Percentiles rank a stretch among this genome's conserved stretches.
Evolutionary conservation across 2,113 vertebrate species (phyloP).

Genomic region (Tonatia bakeri): DNA sequence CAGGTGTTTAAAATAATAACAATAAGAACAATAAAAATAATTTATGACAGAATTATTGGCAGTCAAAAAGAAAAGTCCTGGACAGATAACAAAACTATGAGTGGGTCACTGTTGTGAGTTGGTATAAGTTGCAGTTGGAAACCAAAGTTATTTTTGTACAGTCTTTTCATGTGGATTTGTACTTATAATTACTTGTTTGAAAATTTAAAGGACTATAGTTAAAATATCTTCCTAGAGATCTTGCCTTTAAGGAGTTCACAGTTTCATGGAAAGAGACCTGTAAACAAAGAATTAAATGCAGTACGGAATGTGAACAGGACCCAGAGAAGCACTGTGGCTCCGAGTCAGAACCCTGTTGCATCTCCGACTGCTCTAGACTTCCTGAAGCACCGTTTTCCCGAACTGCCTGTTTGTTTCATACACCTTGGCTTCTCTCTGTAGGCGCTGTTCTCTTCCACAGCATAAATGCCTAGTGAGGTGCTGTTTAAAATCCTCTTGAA

Average conservation of each 20-base stretch:
- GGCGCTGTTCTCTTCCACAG: background rate
- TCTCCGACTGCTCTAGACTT: background rate
- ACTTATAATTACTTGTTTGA: slow-evolving; percentile 24
- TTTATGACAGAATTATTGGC: background rate
- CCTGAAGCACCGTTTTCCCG: background rate
- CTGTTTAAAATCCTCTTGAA: slow-evolving; percentile 23
- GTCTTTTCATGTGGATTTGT: slow-evolving; percentile 26
- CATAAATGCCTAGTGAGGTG: background rate
- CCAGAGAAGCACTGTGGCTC: background rate
- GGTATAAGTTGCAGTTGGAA: slow-evolving; percentile 7
- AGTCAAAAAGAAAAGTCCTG: slow-evolving; percentile 12
- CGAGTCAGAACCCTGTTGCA: background rate
- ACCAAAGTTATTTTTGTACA: background rate
- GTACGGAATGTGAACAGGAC: background rate
- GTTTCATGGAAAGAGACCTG: background rate
- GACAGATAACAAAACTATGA: background rate
- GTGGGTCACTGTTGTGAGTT: background rate
- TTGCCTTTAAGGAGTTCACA: background rate
- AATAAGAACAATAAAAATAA: slow-evolving; percentile 1
- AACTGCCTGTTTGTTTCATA: background rate
- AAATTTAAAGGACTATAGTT: background rate
- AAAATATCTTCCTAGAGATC: slow-evolving; percentile 13
- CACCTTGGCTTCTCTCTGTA: background rate
- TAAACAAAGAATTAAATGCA: background rate
- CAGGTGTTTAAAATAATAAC: background rate